Base-by-base conservation (phyloP, 2,797 vertebrate species). In the Nannoperca obscura region DNA sequence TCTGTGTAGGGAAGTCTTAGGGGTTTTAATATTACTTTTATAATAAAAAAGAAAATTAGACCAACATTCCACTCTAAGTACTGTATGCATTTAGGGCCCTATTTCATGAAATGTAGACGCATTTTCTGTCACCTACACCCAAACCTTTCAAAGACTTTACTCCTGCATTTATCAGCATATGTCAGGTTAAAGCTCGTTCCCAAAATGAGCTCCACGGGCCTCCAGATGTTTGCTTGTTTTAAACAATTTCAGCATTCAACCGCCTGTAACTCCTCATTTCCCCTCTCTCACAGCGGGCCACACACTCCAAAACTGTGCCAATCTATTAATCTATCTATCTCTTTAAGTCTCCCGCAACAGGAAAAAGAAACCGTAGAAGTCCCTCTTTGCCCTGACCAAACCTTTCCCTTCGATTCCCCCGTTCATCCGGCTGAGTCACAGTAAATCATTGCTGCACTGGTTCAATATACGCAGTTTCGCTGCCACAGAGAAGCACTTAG, bases 401-500 rank as follows among this genome's bases (percentile, higher is more conserved):
- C 71, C 24, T 42, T 74, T 65, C 42, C 40, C 59, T 75, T 71
- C 85, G 64, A 73, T 10, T 79, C 70, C 62, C 42, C 49, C 13
- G 74, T 85, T 81, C 24, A 83, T 88, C 86, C 84, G 77, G 50
- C 76, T 60, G 46, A 50, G 83, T 32, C 36, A 59, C 68, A 59
- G 58, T 87, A 86, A 90, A 93, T 92, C 87, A 88, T 54, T 7
- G 77, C 83, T 52, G 47, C 71, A 53, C 71, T 76, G 86, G 88
- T 83, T 87, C 83, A 77, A 82, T 68, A 89, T 76, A 88, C 80
- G 80, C 72, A 27, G 71, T 61, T 87, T 42, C 55, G 54, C 71
- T 78, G 79, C 76, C 85, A 80, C 54, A 82, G 72, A 88, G 86
- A 78, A 81, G 89, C 92, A 93, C 92, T 92, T 92, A 91, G 63